These are phyloP conservation scores for Aphaenogaster ashmeadi DNA, from an alignment of 1,140 invertebrate genomes.

Conservation along the genomic window DNA sequence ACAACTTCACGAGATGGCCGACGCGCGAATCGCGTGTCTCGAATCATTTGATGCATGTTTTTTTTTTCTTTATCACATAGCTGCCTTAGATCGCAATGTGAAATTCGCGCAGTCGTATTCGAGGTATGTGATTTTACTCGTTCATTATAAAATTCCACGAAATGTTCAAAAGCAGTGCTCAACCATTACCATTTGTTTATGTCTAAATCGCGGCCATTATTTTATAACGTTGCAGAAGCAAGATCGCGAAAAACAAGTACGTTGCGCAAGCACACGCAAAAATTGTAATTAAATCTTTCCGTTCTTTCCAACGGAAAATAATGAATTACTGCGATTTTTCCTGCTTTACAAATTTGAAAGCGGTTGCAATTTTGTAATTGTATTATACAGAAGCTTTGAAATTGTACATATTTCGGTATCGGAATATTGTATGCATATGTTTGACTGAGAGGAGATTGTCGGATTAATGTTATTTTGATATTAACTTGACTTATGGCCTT, in stretches of 20 bases:
- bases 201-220: background rate
- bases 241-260: background rate
- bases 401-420: background rate
- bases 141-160: background rate
- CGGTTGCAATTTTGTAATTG: background rate
- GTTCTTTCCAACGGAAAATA: background rate
- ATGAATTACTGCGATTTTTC: background rate
- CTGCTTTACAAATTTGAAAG: background rate
- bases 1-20: constrained; percentile 11
- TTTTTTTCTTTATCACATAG: background rate
- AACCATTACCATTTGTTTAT: background rate
- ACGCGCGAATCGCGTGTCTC: constrained; percentile 49
- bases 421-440: background rate
- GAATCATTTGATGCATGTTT: constrained; percentile 31
- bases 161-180: background rate
- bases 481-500: constrained; percentile 39
- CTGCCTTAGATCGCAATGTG: constrained; percentile 2
- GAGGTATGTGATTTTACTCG: background rate
- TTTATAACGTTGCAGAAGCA: background rate
- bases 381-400: background rate
- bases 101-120: constrained; percentile 5
- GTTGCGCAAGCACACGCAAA: background rate
- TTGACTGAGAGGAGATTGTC: background rate
- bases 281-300: background rate
- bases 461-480: constrained; percentile 15